A percentile compares a stretch with the other conserved stretches of the same genome.
phyloP scores from a whole-genome alignment of 1,140 invertebrate species.

The Lasaia peninsularis region DNA sequence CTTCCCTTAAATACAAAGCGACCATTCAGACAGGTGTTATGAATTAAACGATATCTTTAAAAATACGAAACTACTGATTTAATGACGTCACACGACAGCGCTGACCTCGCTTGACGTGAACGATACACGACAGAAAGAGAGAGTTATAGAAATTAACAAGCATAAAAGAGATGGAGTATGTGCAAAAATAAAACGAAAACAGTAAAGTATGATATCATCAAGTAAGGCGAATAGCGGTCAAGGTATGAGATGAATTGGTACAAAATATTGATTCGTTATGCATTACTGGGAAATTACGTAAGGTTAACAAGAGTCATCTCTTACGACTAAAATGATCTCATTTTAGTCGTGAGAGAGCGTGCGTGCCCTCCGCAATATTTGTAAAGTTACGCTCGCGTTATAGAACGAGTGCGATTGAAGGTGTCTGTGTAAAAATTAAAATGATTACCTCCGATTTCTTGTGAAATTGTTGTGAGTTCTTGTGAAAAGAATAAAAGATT shows the following conservation, averaged over 20 bases:
- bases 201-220: constrained; percentile 59
- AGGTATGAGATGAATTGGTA: constrained; percentile 46
- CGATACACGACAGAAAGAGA: constrained; percentile 10
- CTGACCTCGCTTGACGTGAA: constrained; percentile 5
- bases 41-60: no score
- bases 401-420: no score
- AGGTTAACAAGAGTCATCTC: background rate
- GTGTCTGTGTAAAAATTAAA: no score
- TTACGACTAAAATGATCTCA: no score
- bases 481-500: no score
- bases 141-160: constrained; percentile 18
- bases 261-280: constrained; percentile 29
- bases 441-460: no score
- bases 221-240: constrained; percentile 60
- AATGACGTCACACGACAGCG: background rate
- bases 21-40: no score
- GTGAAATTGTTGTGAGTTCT: no score
- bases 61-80: background rate
- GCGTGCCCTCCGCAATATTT: no score
- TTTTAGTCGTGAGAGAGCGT: no score
- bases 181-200: constrained; percentile 65
- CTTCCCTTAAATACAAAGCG: no score
- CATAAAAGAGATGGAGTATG: constrained; percentile 40
- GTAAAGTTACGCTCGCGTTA: no score
- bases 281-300: constrained; percentile 17